Evolutionary conservation across 2,888 invertebrate genomes (phyloP), one percentile per base, ranked within the genome.

Genomic region (Xanthorhoe designata): DNA sequence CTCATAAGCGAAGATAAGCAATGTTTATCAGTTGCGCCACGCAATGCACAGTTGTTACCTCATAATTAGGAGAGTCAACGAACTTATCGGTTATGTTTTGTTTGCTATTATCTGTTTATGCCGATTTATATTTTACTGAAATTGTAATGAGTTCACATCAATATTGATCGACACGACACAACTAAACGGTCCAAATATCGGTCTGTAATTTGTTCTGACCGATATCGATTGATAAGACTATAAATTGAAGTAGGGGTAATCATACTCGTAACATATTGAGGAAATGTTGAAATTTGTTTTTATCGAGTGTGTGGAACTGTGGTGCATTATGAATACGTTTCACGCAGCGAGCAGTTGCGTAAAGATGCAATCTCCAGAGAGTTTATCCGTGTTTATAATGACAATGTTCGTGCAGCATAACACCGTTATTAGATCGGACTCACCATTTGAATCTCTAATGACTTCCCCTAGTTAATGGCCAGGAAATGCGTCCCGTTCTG

Each of bases 361-460:
- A 87, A 87, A 86, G 79, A 81, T 82, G 79, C 79, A 84, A 85
- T 88, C 85, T 88, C 83, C 77, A 61, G 77, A 79, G 85, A 81
- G 76, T 77, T 82, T 78, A 81, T 78, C 79, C 81, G 82, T 81
- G 82, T 82, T 82, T 84, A 83, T 87, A 88, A 87, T 86, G 84
- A 81, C 82, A 82, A 85, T 84, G 79, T 74, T 75, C 71, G 73
- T 72, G 77, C 83, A 78, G 78, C 83, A 81, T 85, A 88, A 85
- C 81, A 80, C 85, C 83, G 85, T 87, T 89, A 89, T 86, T 86
- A 87, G 83, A 86, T 85, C 84, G 81, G 79, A 76, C 81, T 78
- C 83, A 81, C 81, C 78, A 80, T 85, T 86, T 80, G 85, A 86
- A 88, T 88, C 78, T 75, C 80, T 88, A 89, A 90, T 88, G 88